These are phyloP conservation scores for Micropterix aruncella DNA, from an alignment of 2,888 invertebrate species.

Conservation along the genomic window DNA sequence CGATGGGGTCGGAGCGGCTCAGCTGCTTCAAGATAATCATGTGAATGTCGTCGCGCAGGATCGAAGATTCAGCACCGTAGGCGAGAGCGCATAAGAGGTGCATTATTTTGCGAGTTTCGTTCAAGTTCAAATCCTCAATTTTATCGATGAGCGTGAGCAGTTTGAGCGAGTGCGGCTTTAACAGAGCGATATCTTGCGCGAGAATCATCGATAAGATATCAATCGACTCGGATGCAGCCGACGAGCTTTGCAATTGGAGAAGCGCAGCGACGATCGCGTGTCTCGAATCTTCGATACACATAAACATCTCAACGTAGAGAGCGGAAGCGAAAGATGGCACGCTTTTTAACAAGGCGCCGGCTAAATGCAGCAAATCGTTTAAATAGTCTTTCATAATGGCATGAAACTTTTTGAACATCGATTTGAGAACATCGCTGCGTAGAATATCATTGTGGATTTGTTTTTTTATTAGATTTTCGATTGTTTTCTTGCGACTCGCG, in stretches of 20 bases:
- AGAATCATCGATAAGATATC: constrained; percentile 28
- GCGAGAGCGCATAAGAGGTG: constrained; percentile 65
- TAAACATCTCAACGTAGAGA: constrained; percentile 39
- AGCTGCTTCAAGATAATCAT: constrained; percentile 79
- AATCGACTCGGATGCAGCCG: constrained; percentile 26
- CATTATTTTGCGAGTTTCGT: constrained; percentile 63
- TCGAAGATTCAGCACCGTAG: constrained; percentile 34
- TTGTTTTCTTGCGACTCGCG: constrained; percentile 41
- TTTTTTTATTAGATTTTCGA: constrained; percentile 47
- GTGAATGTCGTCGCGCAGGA: constrained; percentile 64
- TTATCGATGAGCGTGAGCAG: constrained; percentile 59
- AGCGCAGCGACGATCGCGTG: constrained; percentile 29
- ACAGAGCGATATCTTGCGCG: constrained; percentile 24
- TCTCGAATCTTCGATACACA: constrained; percentile 25
- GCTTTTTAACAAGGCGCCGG: constrained; percentile 37
- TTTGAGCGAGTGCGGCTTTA: constrained; percentile 44
- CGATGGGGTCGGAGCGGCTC: constrained; percentile 43
- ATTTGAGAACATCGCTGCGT: constrained; percentile 39
- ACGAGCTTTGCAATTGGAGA: constrained; percentile 22
- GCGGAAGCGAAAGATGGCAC: constrained; percentile 43
- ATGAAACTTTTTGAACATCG: constrained; percentile 38
- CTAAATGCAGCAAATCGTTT: constrained; percentile 37
- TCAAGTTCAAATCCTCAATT: constrained; percentile 55
- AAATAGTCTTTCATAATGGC: constrained; percentile 41
- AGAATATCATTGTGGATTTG: constrained; percentile 46